phyloP scores from a whole-genome alignment of 2,888 invertebrate genomes.

The Temnothorax unifasciatus region DNA sequence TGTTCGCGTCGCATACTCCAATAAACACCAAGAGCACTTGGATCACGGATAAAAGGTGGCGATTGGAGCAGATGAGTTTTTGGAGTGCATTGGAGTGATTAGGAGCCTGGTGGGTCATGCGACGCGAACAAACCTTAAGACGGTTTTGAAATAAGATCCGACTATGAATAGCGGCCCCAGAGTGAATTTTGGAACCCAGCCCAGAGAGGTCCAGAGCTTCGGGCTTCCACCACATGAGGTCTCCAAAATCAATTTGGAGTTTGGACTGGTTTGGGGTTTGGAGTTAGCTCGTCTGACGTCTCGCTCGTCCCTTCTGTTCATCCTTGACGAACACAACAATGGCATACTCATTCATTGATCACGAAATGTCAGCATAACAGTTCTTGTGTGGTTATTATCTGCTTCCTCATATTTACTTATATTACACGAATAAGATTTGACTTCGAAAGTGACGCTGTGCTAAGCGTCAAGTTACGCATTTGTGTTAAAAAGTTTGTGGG shows the following conservation, averaged over 20 bases:
- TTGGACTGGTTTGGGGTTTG: too few species aligned
- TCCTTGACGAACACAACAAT: not conserved
- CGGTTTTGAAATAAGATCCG: too few species aligned
- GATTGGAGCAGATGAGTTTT: too few species aligned
- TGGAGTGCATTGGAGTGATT: too few species aligned
- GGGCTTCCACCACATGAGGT: not conserved
- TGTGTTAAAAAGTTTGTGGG: not conserved
- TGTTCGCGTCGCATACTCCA: too few species aligned
- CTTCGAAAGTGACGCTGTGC: not conserved
- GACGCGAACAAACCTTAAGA: too few species aligned
- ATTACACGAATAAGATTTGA: not conserved
- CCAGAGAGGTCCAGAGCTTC: not conserved
- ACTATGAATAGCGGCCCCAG: too few species aligned
- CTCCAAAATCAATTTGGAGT: not conserved
- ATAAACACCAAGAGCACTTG: too few species aligned
- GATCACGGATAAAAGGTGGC: too few species aligned
- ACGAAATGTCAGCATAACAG: not conserved
- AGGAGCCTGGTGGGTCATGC: too few species aligned
- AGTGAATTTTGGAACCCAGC: not conserved
- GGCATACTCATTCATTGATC: not conserved
- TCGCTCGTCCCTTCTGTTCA: too few species aligned
- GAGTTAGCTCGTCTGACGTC: too few species aligned
- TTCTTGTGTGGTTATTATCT: not conserved
- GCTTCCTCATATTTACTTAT: not conserved
- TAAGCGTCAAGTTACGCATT: constrained; percentile 4